Evolutionary conservation across 2,113 vertebrate genomes (phyloP), one percentile per base, ranked within the genome.

Genomic region (Odocoileus virginianus): DNA sequence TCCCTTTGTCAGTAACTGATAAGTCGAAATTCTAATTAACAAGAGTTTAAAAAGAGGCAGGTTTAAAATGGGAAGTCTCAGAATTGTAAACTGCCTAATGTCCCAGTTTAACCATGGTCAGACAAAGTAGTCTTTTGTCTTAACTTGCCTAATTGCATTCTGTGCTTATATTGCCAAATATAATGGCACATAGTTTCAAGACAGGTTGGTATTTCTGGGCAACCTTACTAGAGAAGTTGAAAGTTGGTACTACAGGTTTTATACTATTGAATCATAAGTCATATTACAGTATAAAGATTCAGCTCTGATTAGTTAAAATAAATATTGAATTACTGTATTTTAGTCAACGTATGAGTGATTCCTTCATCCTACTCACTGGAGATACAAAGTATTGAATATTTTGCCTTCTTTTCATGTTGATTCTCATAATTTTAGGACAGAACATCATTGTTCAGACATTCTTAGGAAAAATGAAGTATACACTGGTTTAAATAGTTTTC

Each of bases 401-500:
- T 97, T 97, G 19, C 30, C 45, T 96, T 97, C 21, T 84, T 36
- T 91, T 64, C 23, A n/a, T 88, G 60, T 82, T 97, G 45, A 57
- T 86, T 91, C 96, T 88, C 64, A 78, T 89, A 76, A 85, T 82
- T 95, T 96, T 94, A 85, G 47, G 45, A 78, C 96, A 87, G 54
- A 86, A 25, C 96, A 27, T 86, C 30, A 67, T 97, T 57, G 76
- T 21, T 28, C 61, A 95, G 50, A 91, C 52, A 55, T n/a, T 87
- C 55, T 92, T 87, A 87, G n/a, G 85, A 93, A 95, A 89, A 91
- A 94, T 89, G 28, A 97, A 94, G n/a, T 94, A 36, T 96, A 47
- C 52, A 84, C n/a, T 95, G 61, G 19, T 95, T 98, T 94, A 96
- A 98, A 88, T 79, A 57, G 55, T 94, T 95, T 79, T 95, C 58